Base-by-base conservation (phyloP, 2,797 vertebrate species). In the Phaenicophaeus curvirostris region DNA sequence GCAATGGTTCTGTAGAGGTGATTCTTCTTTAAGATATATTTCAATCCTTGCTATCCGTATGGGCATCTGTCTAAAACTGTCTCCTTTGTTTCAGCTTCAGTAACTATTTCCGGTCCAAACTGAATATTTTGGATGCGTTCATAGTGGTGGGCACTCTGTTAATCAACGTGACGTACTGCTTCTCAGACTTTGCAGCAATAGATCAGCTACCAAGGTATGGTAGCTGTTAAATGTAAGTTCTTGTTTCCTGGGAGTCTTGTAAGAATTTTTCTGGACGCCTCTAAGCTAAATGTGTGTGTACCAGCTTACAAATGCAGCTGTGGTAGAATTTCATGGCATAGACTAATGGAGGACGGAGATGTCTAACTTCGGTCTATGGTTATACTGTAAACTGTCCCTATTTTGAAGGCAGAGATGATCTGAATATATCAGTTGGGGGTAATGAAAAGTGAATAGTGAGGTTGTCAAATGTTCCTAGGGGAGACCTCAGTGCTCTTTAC, bases 91-190 rank as follows among this genome's bases (percentile, higher is more conserved):
- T 50, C 95, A 99, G 99, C 73, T 98, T 98, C 78, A 97, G 65
- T 42, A 97, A 95, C 11, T 99, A 99, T 96, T 99, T 99, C 97
- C 97, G 71, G 86, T 98, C 98, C 57, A 97, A 97, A 85, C 90
- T 99, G 93, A 99, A 99, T 96, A 97, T 98, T 86, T 48, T 99
- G 42, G 99, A 99, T 59, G 98, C 98, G 2, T 92, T 98, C 28
- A 98, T 99, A 80, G 98, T 99, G 44, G 96, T 97, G 8, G 30
- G 98, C 84, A 99, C 98, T 2, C 95, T 99, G 85, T 73, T 98
- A 65, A 96, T 99, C 93, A 98, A 99, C 74, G 97, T 99, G 96
- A 88, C 97, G 3, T 99, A 99, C 87, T 96, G 97, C 67, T 98
- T 98, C 91, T 96, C 97, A 28, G 97, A 98, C 66, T 66, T 98